phyloP scores from a whole-genome alignment of 30 jellyfish, hydroid and myxozoan genomes.

The Turritopsis dohrnii region DNA sequence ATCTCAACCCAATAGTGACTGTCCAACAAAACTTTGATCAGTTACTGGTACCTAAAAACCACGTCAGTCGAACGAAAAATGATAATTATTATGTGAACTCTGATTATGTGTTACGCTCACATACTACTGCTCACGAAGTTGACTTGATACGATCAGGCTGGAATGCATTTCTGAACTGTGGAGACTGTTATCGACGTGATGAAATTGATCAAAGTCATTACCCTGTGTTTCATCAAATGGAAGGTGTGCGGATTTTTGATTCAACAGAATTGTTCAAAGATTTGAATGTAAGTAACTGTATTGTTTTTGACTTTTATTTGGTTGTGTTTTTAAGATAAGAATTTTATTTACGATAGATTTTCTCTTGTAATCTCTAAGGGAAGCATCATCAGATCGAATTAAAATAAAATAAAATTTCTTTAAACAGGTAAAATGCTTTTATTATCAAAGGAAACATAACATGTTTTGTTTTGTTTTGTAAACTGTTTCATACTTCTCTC shows the following conservation, averaged over 20 bases:
- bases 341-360: too few species aligned
- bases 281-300: neutral
- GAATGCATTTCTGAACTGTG: slow-evolving; percentile 90
- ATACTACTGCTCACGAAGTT: slow-evolving; percentile 92
- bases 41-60: slow-evolving; percentile 85
- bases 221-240: slow-evolving; percentile 99
- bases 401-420: too few species aligned
- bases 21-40: slow-evolving; percentile 91
- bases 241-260: slow-evolving; percentile 88
- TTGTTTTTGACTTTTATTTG: too few species aligned
- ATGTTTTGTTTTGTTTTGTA: too few species aligned
- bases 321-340: too few species aligned
- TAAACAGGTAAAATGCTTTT: too few species aligned
- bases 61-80: slow-evolving; percentile 78
- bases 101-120: slow-evolving; percentile 74
- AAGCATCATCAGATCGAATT: too few species aligned
- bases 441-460: too few species aligned
- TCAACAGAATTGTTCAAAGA: slow-evolving; percentile 49
- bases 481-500: too few species aligned
- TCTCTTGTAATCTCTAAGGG: too few species aligned
- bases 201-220: slow-evolving; percentile 93
- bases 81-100: slow-evolving; percentile 87
- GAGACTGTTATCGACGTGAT: slow-evolving; percentile 98
- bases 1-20: slow-evolving; percentile 86
- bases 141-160: slow-evolving; percentile 85